Evolutionary conservation across 2,113 vertebrate species (phyloP).

Genomic region (Pseudois nayaur): DNA sequence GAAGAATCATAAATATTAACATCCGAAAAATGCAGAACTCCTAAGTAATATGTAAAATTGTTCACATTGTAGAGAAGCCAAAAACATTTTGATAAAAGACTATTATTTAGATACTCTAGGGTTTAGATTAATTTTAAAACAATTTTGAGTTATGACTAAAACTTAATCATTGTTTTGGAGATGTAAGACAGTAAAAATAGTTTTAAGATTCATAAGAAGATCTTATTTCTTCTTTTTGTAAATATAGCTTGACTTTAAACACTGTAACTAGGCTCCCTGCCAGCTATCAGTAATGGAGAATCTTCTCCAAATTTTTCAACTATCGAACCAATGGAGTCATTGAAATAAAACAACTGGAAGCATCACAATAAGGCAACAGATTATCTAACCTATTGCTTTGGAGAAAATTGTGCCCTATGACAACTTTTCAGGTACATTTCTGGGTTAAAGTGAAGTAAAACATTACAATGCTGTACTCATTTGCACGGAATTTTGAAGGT

Average conservation of each 20-base stretch:
- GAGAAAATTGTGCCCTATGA: background rate
- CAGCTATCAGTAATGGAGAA: background rate
- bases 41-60: background rate
- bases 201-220: background rate
- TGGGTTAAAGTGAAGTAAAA: background rate
- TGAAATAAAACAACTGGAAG: background rate
- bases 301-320: background rate
- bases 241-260: background rate
- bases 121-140: background rate
- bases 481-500: accelerated
- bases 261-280: background rate
- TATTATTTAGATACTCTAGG: background rate
- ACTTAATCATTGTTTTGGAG: background rate
- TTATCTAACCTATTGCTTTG: background rate
- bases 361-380: background rate
- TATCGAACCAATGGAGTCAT: background rate
- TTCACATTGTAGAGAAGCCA: background rate
- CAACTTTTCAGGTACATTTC: background rate
- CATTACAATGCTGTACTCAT: background rate
- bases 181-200: background rate
- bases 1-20: background rate
- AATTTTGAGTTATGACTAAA: background rate
- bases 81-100: background rate
- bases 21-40: background rate
- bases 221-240: background rate